Evolutionary conservation across 2,888 invertebrate species (phyloP).

Genomic region (Sarcophaga rosellei): DNA sequence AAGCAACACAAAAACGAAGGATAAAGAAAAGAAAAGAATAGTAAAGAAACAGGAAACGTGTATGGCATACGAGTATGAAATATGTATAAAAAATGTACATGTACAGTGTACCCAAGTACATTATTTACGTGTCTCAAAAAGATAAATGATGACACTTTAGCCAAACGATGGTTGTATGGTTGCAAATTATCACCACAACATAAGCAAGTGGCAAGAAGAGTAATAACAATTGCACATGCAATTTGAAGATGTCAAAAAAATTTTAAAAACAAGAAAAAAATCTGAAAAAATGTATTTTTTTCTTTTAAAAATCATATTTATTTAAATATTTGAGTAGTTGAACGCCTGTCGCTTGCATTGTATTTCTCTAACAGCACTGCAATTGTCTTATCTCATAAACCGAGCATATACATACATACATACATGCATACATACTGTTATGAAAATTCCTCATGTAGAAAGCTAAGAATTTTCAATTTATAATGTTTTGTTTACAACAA

Average conservation of each 20-base stretch:
- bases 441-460: too few species aligned
- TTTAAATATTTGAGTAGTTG: background rate
- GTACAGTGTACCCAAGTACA: constrained; percentile 7
- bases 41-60: constrained; percentile 23
- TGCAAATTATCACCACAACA: constrained; percentile 55
- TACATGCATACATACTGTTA: too few species aligned
- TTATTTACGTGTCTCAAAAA: constrained; percentile 60
- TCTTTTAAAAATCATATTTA: background rate
- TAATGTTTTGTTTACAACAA: too few species aligned
- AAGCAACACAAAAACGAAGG: background rate
- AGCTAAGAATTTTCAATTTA: too few species aligned
- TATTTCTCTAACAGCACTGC: background rate
- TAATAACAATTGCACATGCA: too few species aligned
- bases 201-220: background rate
- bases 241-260: too few species aligned
- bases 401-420: too few species aligned
- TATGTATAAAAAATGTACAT: background rate
- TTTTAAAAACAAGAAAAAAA: too few species aligned
- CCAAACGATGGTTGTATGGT: constrained; percentile 40
- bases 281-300: too few species aligned
- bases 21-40: background rate
- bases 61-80: background rate
- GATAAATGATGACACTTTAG: constrained; percentile 58
- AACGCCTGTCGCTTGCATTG: background rate
- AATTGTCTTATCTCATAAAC: too few species aligned